A percentile compares a stretch with the other conserved stretches of the same genome.
phyloP scores from a whole-genome alignment of 2,888 invertebrate genomes.

The Lamellibrachia satsuma region DNA sequence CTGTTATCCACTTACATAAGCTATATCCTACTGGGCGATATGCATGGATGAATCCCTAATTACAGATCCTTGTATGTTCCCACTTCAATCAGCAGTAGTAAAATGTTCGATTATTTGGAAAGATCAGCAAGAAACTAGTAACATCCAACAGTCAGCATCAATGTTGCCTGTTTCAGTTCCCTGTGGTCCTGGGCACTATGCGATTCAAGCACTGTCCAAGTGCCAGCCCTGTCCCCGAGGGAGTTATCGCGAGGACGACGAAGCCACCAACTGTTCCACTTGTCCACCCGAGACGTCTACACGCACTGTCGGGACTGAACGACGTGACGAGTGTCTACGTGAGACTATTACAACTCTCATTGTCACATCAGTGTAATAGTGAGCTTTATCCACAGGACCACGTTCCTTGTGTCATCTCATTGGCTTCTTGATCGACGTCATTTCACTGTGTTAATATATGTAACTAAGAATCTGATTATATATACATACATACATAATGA shows the following conservation, averaged over 20 bases:
- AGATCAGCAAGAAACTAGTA: neutral
- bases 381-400: too few species aligned
- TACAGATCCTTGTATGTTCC: too few species aligned
- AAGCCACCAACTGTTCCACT: neutral
- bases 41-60: too few species aligned
- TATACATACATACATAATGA: neutral
- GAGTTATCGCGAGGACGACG: neutral
- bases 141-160: neutral
- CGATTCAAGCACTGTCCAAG: neutral
- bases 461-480: too few species aligned
- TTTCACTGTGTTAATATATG: too few species aligned
- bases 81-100: neutral
- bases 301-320: neutral
- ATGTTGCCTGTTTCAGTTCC: neutral
- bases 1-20: neutral
- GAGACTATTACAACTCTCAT: neutral
- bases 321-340: neutral
- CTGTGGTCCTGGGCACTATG: neutral
- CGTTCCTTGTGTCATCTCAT: too few species aligned
- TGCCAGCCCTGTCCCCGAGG: neutral
- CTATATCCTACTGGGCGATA: neutral
- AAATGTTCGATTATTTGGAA: neutral
- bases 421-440: too few species aligned
- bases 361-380: too few species aligned
- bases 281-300: neutral